These are phyloP conservation scores for Siniperca undulata DNA, from an alignment of 2,797 vertebrate genomes.

Conservation along the genomic window DNA sequence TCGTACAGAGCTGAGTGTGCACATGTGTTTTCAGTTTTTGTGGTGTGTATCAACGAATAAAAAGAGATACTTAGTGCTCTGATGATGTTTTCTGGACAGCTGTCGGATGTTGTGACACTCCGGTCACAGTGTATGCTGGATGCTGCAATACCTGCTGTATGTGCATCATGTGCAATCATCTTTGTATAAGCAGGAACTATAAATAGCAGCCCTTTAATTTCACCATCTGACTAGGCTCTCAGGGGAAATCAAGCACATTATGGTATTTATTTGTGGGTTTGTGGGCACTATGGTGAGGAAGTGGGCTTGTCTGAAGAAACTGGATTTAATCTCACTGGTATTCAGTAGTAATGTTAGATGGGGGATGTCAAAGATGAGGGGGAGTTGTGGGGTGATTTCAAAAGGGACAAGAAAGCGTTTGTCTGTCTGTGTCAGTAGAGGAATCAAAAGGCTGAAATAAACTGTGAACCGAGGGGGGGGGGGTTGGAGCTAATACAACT, in stretches of 20 bases:
- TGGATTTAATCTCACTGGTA: conserved; percentile 88
- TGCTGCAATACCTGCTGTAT: conserved; percentile 51
- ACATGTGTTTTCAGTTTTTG: conserved; percentile 42
- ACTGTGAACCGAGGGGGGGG: neutral
- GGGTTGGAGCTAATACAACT: conserved; percentile 2
- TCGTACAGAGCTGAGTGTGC: conserved; percentile 2
- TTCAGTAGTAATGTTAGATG: conserved; percentile 84
- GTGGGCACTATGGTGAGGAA: conserved; percentile 86
- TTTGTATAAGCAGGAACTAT: conserved; percentile 35
- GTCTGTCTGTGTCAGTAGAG: conserved; percentile 41
- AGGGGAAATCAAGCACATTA: conserved; percentile 49
- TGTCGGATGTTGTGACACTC: conserved; percentile 7
- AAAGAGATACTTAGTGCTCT: conserved; percentile 4
- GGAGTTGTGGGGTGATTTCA: conserved; percentile 8
- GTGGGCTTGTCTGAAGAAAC: conserved; percentile 83
- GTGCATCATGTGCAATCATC: neutral
- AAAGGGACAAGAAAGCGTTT: conserved; percentile 39
- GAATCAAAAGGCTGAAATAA: conserved; percentile 39
- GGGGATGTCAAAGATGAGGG: conserved; percentile 70
- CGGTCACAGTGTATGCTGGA: neutral
- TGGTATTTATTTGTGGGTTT: conserved; percentile 74
- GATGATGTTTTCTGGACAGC: neutral
- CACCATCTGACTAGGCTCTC: conserved; percentile 25
- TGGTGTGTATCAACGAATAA: neutral
- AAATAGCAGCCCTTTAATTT: conserved; percentile 63